phyloP scores from a whole-genome alignment of 2,113 vertebrate genomes.

The Stegostoma tigrinum region DNA sequence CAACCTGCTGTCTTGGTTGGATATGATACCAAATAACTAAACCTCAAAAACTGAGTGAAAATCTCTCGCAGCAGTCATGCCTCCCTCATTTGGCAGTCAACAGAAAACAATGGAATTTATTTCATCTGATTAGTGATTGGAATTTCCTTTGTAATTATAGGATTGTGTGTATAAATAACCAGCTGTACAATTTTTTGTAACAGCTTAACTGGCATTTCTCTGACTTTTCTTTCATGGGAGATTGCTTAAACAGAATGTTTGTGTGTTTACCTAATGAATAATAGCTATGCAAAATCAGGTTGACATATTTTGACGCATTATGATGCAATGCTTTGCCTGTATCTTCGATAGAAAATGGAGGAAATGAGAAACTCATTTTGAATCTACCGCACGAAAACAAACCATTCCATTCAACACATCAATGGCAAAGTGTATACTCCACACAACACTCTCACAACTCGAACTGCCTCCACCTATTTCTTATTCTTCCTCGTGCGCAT shows the following conservation, averaged over 20 bases:
- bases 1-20: constrained; percentile 2
- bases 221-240: background rate
- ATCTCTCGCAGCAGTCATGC: background rate
- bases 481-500: background rate
- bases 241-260: background rate
- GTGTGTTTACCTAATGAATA: background rate
- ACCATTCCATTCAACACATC: background rate
- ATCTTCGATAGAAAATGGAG: background rate
- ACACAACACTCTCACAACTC: background rate
- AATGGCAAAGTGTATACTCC: background rate
- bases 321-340: background rate
- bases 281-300: background rate
- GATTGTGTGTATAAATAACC: background rate
- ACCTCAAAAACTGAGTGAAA: background rate
- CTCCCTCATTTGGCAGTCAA: background rate
- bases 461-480: background rate
- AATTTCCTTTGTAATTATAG: background rate
- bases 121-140: background rate
- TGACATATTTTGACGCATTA: background rate
- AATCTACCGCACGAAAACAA: background rate
- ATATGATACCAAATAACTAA: background rate
- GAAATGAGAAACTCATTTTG: background rate
- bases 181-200: background rate
- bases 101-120: background rate
- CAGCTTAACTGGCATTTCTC: background rate